These are phyloP conservation scores for Charadrius vociferus DNA, from an alignment of 2,113 vertebrate species.

Conservation along the genomic window DNA sequence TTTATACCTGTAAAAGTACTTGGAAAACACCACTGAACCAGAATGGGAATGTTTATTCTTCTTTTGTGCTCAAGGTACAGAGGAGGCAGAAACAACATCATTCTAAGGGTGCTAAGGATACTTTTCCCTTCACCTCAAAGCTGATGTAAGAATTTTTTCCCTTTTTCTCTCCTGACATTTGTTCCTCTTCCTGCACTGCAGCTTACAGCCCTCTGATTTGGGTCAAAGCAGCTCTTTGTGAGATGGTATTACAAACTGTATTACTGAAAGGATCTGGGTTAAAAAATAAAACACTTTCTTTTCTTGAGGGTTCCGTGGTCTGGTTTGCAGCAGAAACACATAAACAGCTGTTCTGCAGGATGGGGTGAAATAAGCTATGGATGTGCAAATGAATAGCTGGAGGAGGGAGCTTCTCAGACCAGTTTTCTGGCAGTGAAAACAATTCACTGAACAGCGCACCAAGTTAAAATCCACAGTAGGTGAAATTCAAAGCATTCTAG, in stretches of 20 bases:
- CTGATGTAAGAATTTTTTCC: neutral
- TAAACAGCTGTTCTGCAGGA: neutral
- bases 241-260: neutral
- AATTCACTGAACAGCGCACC: neutral
- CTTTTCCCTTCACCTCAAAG: neutral
- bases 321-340: neutral
- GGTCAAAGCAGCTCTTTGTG: neutral
- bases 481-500: neutral
- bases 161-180: neutral
- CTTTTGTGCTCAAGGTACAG: neutral
- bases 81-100: neutral
- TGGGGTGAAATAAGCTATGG: neutral
- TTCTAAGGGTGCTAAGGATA: neutral
- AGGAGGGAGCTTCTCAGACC: neutral
- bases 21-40: neutral
- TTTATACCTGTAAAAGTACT: neutral
- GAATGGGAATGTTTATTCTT: neutral
- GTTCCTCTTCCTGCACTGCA: neutral
- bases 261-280: neutral
- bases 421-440: neutral
- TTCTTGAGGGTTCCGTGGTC: neutral
- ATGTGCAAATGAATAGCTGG: neutral
- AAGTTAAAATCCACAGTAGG: neutral
- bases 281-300: neutral
- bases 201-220: neutral